Conservation (phyloP, 2,113 vertebrate genomes). For the Orientallactaga bullata region DNA sequence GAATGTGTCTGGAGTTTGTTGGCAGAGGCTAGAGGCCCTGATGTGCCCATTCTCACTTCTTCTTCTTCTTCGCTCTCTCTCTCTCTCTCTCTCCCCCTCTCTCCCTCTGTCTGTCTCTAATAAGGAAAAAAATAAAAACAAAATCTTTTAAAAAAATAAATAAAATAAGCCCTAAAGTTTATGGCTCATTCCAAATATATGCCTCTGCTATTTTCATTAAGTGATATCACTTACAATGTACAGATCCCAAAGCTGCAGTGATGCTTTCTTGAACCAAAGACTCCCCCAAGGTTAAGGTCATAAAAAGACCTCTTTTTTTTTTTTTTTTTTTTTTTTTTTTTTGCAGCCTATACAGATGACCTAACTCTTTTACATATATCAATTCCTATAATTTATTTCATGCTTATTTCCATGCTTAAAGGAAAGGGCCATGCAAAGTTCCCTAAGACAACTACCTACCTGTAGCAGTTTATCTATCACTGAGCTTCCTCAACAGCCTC, state of each 20-base stretch:
- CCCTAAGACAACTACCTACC: fast-evolving
- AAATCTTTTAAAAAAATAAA: too few species aligned
- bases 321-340: not conserved
- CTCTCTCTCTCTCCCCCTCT: too few species aligned
- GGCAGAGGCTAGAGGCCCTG: too few species aligned
- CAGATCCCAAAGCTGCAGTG: not conserved
- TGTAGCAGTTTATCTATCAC: fast-evolving
- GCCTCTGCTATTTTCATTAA: not conserved
- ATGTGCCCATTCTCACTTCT: too few species aligned
- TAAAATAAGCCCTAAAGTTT: not conserved
- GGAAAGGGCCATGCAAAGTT: not conserved
- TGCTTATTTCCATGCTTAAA: not conserved
- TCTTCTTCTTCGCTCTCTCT: too few species aligned
- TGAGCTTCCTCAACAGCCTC: not conserved
- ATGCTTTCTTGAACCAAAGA: conserved; percentile 20
- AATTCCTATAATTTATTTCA: not conserved
- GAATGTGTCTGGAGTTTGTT: too few species aligned
- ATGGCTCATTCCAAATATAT: not conserved
- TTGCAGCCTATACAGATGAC: not conserved
- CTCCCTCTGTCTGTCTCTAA: too few species aligned
- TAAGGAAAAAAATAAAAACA: too few species aligned
- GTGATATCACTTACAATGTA: not conserved
- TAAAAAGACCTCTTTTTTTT: not conserved
- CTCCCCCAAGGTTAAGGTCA: not conserved
- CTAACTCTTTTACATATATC: not conserved